Conservation (phyloP, 2,113 vertebrate species). For the Ailurus styani region DNA sequence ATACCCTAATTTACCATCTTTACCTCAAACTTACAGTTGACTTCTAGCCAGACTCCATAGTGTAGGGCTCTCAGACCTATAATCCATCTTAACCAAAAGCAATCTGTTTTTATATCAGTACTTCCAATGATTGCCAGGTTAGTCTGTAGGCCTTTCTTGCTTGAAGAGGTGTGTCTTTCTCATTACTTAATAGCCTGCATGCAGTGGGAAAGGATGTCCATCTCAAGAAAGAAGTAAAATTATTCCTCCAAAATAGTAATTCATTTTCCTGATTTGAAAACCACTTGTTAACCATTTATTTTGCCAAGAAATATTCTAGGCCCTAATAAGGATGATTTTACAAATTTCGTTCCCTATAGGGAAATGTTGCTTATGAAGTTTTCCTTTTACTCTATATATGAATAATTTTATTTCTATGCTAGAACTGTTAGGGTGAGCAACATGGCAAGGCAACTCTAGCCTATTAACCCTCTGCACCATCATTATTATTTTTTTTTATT, state of each 20-base stretch:
- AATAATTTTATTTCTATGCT: background rate
- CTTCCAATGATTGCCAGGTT: background rate
- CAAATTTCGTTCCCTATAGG: background rate
- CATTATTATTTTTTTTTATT: background rate
- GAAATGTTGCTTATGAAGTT: background rate
- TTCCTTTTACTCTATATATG: background rate
- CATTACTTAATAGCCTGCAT: background rate
- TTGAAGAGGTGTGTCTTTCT: background rate
- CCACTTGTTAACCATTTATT: background rate
- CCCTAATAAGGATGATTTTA: background rate
- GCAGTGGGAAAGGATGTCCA: background rate
- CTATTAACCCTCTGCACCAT: background rate
- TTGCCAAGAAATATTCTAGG: background rate
- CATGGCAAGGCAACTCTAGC: background rate
- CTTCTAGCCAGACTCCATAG: background rate
- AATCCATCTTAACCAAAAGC: background rate
- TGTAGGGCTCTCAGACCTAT: background rate
- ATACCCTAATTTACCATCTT: background rate
- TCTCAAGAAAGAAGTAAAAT: background rate
- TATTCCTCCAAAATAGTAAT: background rate
- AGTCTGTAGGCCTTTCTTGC: background rate
- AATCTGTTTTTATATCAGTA: background rate
- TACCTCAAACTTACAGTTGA: background rate
- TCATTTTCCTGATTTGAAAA: background rate
- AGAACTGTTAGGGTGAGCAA: background rate